Conservation (phyloP, 1,140 invertebrate genomes). For the Lepidotrigona ventralis region DNA sequence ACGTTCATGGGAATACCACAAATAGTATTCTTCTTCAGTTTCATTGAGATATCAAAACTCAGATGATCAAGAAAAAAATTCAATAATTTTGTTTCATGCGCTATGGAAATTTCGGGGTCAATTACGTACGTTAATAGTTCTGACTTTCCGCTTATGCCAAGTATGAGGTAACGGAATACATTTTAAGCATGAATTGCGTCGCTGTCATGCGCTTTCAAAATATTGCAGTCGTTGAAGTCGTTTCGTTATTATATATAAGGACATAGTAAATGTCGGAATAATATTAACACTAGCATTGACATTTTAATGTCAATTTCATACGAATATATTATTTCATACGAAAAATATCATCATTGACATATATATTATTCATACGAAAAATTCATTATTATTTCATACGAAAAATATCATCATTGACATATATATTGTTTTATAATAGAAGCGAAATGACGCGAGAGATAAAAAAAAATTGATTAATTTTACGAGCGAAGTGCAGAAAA, state of each 20-base stretch:
- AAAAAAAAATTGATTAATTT: not conserved
- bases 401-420: not conserved
- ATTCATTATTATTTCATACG: not conserved
- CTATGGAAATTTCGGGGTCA: not conserved
- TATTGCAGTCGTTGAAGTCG: not conserved
- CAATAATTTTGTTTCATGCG: not conserved
- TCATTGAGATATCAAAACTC: not conserved
- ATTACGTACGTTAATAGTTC: not conserved
- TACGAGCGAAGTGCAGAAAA: not conserved
- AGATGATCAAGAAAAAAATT: too few relatives aligned
- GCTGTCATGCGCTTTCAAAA: not conserved
- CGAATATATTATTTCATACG: too few relatives aligned
- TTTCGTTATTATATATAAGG: not conserved
- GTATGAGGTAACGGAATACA: conserved; percentile 4
- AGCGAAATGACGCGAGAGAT: not conserved
- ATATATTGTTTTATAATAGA: not conserved
- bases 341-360: too few relatives aligned
- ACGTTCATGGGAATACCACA: not conserved
- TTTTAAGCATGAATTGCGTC: conserved; percentile 15
- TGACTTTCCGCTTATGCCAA: not conserved
- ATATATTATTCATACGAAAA: too few relatives aligned
- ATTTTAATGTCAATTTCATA: too few relatives aligned
- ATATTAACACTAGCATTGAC: not conserved
- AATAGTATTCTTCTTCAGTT: not conserved
- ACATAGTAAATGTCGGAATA: not conserved